A percentile compares a stretch with the other conserved stretches of the same genome.
Conservation (phyloP, 2,888 invertebrate species). For the Exephanes ischioxanthus region DNA sequence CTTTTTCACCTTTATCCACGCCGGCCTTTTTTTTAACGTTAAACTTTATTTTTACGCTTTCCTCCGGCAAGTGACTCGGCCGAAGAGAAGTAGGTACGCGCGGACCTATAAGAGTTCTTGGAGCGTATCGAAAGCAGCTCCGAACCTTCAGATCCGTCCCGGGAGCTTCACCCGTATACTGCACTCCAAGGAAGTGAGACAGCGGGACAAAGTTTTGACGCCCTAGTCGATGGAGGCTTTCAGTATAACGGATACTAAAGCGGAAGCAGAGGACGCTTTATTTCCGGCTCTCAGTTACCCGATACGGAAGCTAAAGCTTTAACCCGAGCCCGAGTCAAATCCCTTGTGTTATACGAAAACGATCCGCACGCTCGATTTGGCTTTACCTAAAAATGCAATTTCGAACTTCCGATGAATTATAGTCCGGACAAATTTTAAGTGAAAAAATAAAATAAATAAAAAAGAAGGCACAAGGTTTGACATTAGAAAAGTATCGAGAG, state of each 20-base stretch:
- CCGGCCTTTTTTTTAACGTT: background rate
- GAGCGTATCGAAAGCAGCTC: conserved; percentile 36
- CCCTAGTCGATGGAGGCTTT: conserved; percentile 27
- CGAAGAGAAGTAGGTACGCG: conserved; percentile 13
- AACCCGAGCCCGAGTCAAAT: conserved; percentile 27
- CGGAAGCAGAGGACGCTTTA: conserved; percentile 45
- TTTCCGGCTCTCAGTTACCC: conserved; percentile 49
- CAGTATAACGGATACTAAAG: conserved; percentile 2
- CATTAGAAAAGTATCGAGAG: background rate
- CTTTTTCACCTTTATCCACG: conserved; percentile 21
- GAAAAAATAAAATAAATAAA: background rate
- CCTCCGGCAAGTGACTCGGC: conserved; percentile 16
- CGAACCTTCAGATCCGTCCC: conserved; percentile 35
- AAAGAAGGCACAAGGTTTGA: background rate
- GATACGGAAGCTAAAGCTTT: background rate
- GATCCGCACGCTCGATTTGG: background rate
- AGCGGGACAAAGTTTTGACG: conserved; percentile 42
- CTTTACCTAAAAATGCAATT: conserved; percentile 28
- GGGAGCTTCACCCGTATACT: background rate
- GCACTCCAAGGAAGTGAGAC: conserved; percentile 33
- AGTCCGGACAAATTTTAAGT: background rate
- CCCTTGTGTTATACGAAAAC: conserved; percentile 15
- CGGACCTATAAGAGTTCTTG: background rate
- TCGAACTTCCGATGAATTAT: conserved; percentile 7
- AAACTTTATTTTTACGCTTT: conserved; percentile 39